Conservation (phyloP, 2,797 vertebrate species). For the Sandelia bainsii region DNA sequence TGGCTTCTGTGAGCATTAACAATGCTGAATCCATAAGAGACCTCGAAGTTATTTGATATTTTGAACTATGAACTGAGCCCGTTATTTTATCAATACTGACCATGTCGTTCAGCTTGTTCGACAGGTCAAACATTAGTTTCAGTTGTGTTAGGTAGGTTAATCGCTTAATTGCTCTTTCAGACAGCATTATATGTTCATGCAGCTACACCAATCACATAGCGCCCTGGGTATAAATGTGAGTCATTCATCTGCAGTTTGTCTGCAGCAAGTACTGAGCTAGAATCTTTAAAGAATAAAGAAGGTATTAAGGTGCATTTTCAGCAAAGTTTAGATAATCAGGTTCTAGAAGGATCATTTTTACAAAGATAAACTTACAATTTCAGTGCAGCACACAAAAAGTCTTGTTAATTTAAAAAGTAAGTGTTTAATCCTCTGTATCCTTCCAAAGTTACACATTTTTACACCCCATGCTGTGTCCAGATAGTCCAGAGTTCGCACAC, state of each 20-base stretch:
- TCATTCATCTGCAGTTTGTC: background rate
- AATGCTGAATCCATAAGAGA: background rate
- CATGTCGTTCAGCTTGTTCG: background rate
- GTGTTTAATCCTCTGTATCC: background rate
- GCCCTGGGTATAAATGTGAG: slow-evolving; percentile 1
- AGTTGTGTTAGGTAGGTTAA: slow-evolving; percentile 2
- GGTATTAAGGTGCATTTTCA: background rate
- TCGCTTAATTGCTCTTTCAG: slow-evolving; percentile 12
- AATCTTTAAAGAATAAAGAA: background rate
- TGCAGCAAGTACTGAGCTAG: background rate
- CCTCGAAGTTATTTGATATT: background rate
- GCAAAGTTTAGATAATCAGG: background rate
- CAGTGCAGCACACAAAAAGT: background rate
- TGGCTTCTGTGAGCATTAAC: background rate
- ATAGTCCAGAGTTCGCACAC: slow-evolving; percentile 6
- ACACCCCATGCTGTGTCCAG: too few relatives aligned
- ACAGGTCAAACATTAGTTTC: slow-evolving; percentile 11
- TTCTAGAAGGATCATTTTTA: background rate
- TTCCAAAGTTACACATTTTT: background rate
- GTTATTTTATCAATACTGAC: background rate
- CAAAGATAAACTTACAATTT: background rate
- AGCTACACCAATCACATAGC: background rate
- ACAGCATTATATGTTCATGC: background rate
- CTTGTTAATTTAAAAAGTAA: background rate
- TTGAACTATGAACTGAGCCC: background rate